Evolutionary conservation across 2,113 vertebrate species (phyloP).

Genomic region (Sylvietta virens): DNA sequence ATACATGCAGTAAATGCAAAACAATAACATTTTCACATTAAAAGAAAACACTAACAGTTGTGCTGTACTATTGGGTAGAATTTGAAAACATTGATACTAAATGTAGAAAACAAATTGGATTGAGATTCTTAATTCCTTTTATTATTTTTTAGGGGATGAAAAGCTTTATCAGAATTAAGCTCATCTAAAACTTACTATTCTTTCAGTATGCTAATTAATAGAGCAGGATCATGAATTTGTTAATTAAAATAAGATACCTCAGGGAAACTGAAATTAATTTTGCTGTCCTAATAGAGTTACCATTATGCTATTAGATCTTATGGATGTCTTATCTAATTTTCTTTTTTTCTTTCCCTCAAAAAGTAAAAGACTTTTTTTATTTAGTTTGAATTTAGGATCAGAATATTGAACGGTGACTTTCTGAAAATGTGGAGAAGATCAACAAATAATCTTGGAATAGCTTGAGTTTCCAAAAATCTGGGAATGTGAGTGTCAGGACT

Average conservation of each 20-base stretch:
- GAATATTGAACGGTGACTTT: constrained; percentile 1
- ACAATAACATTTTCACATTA: constrained; percentile 28
- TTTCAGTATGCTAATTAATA: constrained; percentile 73
- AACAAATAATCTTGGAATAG: not conserved
- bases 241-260: constrained; percentile 77
- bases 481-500: not conserved
- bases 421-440: not conserved
- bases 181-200: constrained; percentile 67
- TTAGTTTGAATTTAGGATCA: constrained; percentile 28
- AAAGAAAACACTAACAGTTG: constrained; percentile 12
- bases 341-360: not conserved
- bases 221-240: constrained; percentile 66
- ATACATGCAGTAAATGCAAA: not conserved
- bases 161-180: constrained; percentile 70
- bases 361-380: constrained; percentile 2
- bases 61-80: not conserved
- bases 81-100: constrained; percentile 39
- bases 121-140: constrained; percentile 52
- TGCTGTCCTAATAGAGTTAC: constrained; percentile 69
- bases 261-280: constrained; percentile 77
- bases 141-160: constrained; percentile 63
- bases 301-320: constrained; percentile 61
- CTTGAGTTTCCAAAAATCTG: not conserved
- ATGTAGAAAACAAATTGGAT: constrained; percentile 58
- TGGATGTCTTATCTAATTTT: constrained; percentile 41